Base-by-base conservation (phyloP, 2,113 vertebrate genomes). In the Tachysurus fulvidraco region DNA sequence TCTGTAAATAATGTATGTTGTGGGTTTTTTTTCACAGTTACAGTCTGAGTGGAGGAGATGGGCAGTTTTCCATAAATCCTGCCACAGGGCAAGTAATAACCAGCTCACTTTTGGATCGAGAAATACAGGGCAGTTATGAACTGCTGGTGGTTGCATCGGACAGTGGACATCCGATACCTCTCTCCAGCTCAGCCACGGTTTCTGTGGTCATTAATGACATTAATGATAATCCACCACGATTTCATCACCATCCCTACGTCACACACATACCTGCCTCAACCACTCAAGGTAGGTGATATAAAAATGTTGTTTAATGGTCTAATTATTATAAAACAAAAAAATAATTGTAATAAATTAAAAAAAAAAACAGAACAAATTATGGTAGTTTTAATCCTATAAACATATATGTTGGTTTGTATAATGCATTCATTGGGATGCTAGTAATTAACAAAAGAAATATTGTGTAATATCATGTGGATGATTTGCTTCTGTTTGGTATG, bases 231-330 rank as follows among this genome's bases (percentile, higher is more conserved):
- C 98, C 98, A 0, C 98, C 98, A 4, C 96, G 93, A 88, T 99
- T 99, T 94, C 97, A 98, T 36, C 98, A 99, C 91, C 97, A 98
- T 88, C 98, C 98, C 1, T 99, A 99, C 0, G 98, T 99, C 90
- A 99, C 98, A 1, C 97, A 99, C 7, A 95, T 99, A 44, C 97
- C 98, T 0, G 96, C 97, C 0, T 97, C 96, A 41, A 95, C 97
- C 16, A 67, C 94, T 23, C 91, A 97, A 96, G 98, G 98, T 99
- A 89, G 91, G 87, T 89, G 12, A 25, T 79, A n/a, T 65, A 25
- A 64, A 17, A 52, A 64, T 62, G 2, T 23, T 28, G 23, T 5
- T 81, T 16, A 73, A 36, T 69, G 28, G 16, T 17, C 1, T 59
- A 46, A 44, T 23, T 21, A 46, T 44, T 17, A 81, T 3, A 21